Conservation (phyloP, 2,888 invertebrate genomes). For the Entomobrya multifasciata region DNA sequence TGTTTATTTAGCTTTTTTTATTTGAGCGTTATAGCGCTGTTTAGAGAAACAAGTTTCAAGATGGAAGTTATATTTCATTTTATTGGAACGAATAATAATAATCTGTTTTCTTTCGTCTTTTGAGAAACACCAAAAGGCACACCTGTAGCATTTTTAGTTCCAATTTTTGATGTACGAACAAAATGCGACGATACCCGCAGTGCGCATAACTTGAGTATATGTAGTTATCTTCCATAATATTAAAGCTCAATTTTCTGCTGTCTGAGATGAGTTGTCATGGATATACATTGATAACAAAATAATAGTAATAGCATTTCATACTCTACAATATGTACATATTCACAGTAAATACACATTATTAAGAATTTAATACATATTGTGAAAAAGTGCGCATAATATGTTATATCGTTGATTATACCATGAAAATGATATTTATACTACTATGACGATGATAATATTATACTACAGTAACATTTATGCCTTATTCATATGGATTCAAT, state of each 20-base stretch:
- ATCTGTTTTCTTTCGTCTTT: conserved; percentile 53
- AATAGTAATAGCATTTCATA: neutral
- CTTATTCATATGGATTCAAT: no score
- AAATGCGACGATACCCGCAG: conserved; percentile 21
- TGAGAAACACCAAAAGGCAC: conserved; percentile 65
- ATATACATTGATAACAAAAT: neutral
- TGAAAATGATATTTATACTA: neutral
- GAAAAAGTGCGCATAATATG: conserved; percentile 27
- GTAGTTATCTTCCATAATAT: conserved; percentile 18
- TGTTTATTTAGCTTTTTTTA: neutral
- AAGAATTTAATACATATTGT: neutral
- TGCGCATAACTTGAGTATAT: conserved; percentile 51
- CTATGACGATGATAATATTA: no score
- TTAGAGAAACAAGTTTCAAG: conserved; percentile 30
- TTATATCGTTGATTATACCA: neutral
- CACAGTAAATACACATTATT: neutral
- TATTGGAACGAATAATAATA: conserved; percentile 4
- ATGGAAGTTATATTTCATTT: no score
- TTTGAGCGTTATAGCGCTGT: conserved; percentile 40
- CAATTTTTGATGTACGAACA: conserved; percentile 30
- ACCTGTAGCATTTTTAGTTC: conserved; percentile 45
- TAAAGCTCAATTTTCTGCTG: conserved; percentile 41
- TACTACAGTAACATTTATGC: no score
- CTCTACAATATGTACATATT: conserved; percentile 10
- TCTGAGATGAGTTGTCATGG: conserved; percentile 22